Percentiles rank a stretch among this genome's conserved stretches.
phyloP scores from a whole-genome alignment of 1,140 invertebrate genomes.

The Kradibia gibbosae region DNA sequence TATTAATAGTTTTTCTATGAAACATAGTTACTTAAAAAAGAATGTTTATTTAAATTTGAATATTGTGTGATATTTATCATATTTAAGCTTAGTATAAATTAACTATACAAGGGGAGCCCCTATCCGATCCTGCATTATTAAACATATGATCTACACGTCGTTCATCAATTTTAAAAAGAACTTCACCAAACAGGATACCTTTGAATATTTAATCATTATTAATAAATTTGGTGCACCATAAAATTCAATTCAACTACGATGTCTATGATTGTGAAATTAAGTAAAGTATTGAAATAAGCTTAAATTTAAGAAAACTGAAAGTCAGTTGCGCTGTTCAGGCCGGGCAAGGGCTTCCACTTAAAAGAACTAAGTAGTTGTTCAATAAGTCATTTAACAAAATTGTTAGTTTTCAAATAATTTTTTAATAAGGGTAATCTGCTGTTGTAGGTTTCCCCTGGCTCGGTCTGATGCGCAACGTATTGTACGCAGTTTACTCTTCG shows the following conservation, averaged over 20 bases:
- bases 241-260: too few relatives aligned
- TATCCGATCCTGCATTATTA: conserved; percentile 58
- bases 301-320: background rate
- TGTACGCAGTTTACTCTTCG: conserved; percentile 66
- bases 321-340: conserved; percentile 67
- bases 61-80: background rate
- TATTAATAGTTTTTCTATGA: too few relatives aligned
- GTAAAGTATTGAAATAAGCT: too few relatives aligned
- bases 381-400: conserved; percentile 5
- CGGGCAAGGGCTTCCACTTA: conserved; percentile 70
- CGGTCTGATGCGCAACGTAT: conserved; percentile 71
- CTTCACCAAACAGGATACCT: conserved; percentile 6
- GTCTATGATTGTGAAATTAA: too few relatives aligned
- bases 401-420: conserved; percentile 16
- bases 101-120: conserved; percentile 65
- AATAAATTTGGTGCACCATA: too few relatives aligned
- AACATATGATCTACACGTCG: conserved; percentile 31
- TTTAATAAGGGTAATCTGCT: conserved; percentile 52
- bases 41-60: background rate
- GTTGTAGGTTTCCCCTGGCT: conserved; percentile 74
- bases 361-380: conserved; percentile 6
- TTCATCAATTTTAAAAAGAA: conserved; percentile 27
- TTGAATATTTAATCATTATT: background rate
- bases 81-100: background rate
- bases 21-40: too few relatives aligned